Conservation (phyloP, 2,888 invertebrate genomes). For the Leucophenga maculata region DNA sequence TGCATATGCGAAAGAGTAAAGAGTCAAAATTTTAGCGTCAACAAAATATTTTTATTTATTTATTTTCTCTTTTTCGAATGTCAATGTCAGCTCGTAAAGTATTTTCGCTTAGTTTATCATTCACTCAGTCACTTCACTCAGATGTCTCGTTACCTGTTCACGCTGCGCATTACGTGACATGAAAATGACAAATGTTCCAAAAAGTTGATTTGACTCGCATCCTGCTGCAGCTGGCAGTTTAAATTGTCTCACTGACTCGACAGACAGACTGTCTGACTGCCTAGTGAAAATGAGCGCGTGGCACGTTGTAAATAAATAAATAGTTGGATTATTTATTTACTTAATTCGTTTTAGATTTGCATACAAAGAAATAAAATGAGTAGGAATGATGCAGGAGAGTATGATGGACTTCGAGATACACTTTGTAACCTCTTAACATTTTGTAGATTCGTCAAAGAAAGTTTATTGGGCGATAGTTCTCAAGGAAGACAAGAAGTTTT, state of each 20-base stretch:
- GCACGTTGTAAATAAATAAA: conserved; percentile 5
- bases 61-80: not conserved
- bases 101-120: not conserved
- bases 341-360: no score
- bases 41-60: not conserved
- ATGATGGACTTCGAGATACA: no score
- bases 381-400: no score
- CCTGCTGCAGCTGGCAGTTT: no score
- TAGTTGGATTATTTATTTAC: not conserved
- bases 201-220: not conserved
- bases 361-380: no score
- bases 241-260: no score
- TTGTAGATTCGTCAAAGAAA: no score
- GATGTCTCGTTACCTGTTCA: conserved; percentile 9
- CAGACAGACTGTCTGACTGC: not conserved
- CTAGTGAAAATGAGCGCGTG: not conserved
- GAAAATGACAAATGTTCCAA: conserved; percentile 14
- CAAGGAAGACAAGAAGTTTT: no score
- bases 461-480: no score
- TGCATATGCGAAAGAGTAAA: not conserved
- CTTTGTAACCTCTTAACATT: no score
- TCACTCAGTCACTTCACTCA: conserved; percentile 1
- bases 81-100: conserved; percentile 1
- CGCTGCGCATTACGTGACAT: conserved; percentile 17
- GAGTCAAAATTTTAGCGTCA: not conserved